Evolutionary conservation across 92 coral and sea anemone species (phyloP), one percentile per base, ranked within the genome.

Genomic region (Actinernus sp.): DNA sequence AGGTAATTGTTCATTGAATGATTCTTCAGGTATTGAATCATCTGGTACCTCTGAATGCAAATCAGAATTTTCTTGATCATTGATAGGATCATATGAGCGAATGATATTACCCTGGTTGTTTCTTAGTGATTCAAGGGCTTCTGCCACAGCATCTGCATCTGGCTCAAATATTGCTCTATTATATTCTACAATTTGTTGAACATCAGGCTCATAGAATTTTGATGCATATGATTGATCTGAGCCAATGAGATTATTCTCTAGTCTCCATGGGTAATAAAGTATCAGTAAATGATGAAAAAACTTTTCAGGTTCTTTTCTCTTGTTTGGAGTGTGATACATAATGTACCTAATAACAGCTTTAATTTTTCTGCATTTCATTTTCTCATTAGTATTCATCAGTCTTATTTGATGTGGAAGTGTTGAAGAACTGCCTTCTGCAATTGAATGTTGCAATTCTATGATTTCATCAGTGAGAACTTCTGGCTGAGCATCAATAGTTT

Each of bases 11-110:
- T 86, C 60, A 63, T 60, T 51, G 30, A 59, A 85, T 21, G 21
- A 68, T 71, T 72, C 87, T 26, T 64, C 71, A 8, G 65, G n/a
- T 14, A 0, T 3, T 56, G 68, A 41, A 46, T 56, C 56, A 48
- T 34, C 41, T 34, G 68, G 76, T 32, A 31, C 12, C 56, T 81
- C 59, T 22, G 27, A 60, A 0, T 56, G 57, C 33, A 82, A 14
- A 17, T 82, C 81, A 44, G 40, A 64, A 74, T 82, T 74, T 74
- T 82, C 89, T 41, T 82, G 93, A 37, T 87, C 88, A 81, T 81
- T 74, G 10, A 87, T 41, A 44, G 71, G 10, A 67, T 86, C 81
- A 74, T 56, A 87, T 2, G 82, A 75, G 21, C 68, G 79, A 24
- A 61, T 23, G 28, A 3, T 68, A 19, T 27, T 75, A 40, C 44